These are phyloP conservation scores for Bembecia ichneumoniformis DNA, from an alignment of 2,888 invertebrate genomes.

Conservation along the genomic window DNA sequence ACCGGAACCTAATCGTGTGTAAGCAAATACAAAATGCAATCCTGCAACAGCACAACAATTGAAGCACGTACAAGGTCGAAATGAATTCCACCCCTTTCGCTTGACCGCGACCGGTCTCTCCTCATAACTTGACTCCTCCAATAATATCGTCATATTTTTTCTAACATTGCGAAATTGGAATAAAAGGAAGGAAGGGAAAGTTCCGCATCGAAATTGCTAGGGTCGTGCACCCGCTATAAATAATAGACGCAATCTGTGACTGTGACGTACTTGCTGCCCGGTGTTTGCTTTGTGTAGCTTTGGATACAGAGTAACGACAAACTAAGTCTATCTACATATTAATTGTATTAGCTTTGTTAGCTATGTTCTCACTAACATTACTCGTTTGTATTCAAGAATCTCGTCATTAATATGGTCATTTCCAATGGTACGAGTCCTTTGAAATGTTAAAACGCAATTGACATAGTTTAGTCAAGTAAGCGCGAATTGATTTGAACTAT, in stretches of 20 bases:
- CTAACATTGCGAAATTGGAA: constrained; percentile 64
- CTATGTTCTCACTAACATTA: no score
- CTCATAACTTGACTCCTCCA: constrained; percentile 53
- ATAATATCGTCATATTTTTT: constrained; percentile 71
- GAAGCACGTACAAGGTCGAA: constrained; percentile 10
- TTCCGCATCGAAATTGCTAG: constrained; percentile 56
- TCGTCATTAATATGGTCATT: no score
- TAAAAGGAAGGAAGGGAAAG: constrained; percentile 57
- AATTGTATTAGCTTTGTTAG: not conserved
- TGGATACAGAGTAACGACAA: not conserved
- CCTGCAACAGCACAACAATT: not conserved
- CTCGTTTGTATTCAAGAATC: no score
- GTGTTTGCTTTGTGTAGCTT: not conserved
- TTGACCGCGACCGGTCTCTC: constrained; percentile 44
- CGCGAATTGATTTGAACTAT: no score
- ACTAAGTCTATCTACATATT: not conserved
- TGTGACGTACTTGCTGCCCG: constrained; percentile 16
- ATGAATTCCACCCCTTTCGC: constrained; percentile 48
- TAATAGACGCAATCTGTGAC: constrained; percentile 65
- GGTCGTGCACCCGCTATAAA: constrained; percentile 58
- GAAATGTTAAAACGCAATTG: no score
- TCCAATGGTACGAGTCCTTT: no score
- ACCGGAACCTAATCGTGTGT: no score
- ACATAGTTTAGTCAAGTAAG: no score
- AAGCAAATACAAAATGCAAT: no score